These are phyloP conservation scores for Zaprionus tsacasi DNA, from an alignment of 1,140 invertebrate genomes.

Conservation along the genomic window DNA sequence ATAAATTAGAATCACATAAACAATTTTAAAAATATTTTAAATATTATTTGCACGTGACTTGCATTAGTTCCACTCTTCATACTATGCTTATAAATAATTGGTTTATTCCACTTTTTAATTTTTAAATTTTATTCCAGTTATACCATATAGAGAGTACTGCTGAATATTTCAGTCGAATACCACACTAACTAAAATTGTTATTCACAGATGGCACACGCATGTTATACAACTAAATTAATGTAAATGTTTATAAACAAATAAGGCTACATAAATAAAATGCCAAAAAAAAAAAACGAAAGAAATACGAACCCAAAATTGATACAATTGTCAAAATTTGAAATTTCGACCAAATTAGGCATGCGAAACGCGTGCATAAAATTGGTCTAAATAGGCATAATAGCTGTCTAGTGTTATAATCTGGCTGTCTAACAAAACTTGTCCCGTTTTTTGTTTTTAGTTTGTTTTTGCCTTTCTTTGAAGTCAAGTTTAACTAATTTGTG, in stretches of 20 bases:
- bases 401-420: neutral
- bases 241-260: slow-evolving; percentile 39
- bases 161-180: neutral
- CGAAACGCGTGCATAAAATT: slow-evolving; percentile 78
- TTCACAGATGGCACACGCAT: neutral
- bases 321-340: slow-evolving; percentile 23
- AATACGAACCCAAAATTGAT: neutral
- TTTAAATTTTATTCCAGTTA: neutral
- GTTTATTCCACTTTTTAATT: neutral
- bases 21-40: neutral
- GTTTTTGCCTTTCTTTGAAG: neutral
- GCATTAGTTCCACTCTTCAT: neutral
- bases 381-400: slow-evolving; percentile 55
- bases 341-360: slow-evolving; percentile 48
- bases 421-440: slow-evolving; percentile 26
- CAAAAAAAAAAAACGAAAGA: neutral
- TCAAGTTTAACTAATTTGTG: slow-evolving; percentile 15
- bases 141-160: neutral
- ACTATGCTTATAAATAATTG: neutral
- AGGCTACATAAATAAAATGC: neutral
- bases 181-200: neutral
- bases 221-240: slow-evolving; percentile 33
- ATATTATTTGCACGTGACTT: neutral
- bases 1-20: neutral
- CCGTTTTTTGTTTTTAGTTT: slow-evolving; percentile 13